Evolutionary conservation across 2,888 invertebrate genomes (phyloP), one percentile per base, ranked within the genome.

Genomic region (Gymnoscelis rufifasciata): DNA sequence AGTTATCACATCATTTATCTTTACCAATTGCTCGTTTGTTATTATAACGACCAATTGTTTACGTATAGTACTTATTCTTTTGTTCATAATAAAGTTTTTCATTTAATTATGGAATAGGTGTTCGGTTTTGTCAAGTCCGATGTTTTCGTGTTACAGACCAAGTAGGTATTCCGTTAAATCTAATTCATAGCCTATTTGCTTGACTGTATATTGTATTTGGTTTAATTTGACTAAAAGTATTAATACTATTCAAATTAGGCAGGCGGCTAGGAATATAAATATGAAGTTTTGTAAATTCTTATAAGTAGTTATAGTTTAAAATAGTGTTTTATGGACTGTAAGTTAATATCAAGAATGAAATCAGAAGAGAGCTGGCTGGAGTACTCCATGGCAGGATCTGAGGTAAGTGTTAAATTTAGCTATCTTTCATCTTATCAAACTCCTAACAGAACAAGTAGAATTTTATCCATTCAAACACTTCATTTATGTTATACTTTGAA

Each of bases 81-180:
- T 59, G 54, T 57, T 48, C 51, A 39, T 38, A 38, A 19, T 15
- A 35, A 35, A 19, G 10, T 33, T 14, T 14, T 14, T 10, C 3
- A 19, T 1, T 35, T 2, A 11, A 19, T 14, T 14, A 33, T n/a
- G n/a, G 15, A 33, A 38, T 48, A 51, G 41, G 47, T 42, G 43
- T 58, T 51, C 59, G 66, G 68, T 72, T 75, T 74, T 74, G 73
- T 78, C 73, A 75, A 75, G 77, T 71, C 68, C 64, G 10, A 19
- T 54, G 49, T 63, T 59, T 55, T 59, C 51, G 35, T 57, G 48
- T 46, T 44, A 15, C 38, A 53, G 19, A 35, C 7, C 7, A 35
- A 19, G 10, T 11, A 35, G 35, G 35, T 35, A n/a, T 7, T 35
- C n/a, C n/a, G n/a, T n/a, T n/a, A n/a, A n/a, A n/a, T n/a, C 10